Evolutionary conservation across 2,113 vertebrate genomes (phyloP), one percentile per base, ranked within the genome.

Genomic region (Seriola dumerili): DNA sequence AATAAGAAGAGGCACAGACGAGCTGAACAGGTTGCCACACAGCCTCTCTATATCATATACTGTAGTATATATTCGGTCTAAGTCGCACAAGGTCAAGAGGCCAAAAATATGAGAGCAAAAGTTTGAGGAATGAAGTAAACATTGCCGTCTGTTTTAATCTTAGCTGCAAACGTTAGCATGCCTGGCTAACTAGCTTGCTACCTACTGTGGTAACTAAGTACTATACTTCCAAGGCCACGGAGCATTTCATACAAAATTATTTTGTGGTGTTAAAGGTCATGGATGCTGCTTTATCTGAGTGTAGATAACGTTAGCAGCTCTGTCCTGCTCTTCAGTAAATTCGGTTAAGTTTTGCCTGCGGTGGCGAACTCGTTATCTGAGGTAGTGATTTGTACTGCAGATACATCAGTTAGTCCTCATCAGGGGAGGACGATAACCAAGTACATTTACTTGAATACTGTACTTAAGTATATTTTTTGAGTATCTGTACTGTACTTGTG

Each of bases 1-100:
- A 85, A 85, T 73, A 83, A 36, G 40, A 76, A 66, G 62, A 66
- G 40, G 32, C 23, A 55, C 50, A 40, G n/a, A 11, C n/a, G 55
- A 54, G 69, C 11, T 63, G 36, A 64, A 36, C 48, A 57, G 55
- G 52, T 14, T 70, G n/a, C 55, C 14, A 14, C 58, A 57, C 16
- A 38, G 59, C 44, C 8, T 42, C 1, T 11, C 40, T 8, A 38
- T 52, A 58, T 38, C 25, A 69, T 46, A 25, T 3, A 52, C 36
- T 55, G 52, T 55, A 40, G 32, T 73, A 32, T 68, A 40, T 8
- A 29, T 55, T 13, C 11, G 6, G 6, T 52, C 7, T 13, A 76
- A 29, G 29, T 29, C 52, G 25, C 38, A 72, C 50, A 71, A 75
- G 21, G 58, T 23, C 58, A 73, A 32, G 46, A 76, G 76, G 64